Conservation (phyloP, 1,140 invertebrate genomes). For the Drosophila busckii region DNA sequence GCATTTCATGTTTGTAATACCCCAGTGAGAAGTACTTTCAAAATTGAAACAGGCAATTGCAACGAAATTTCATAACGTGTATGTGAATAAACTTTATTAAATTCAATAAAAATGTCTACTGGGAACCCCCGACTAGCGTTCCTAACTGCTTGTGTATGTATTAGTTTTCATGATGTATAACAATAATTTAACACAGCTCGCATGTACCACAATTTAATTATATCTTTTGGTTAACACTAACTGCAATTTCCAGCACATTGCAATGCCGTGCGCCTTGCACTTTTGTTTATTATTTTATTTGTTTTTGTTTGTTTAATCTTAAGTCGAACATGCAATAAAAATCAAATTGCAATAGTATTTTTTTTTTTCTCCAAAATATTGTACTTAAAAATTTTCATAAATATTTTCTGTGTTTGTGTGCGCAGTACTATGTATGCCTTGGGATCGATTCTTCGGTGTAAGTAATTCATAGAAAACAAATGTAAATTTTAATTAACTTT, state of each 20-base stretch:
- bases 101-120: conserved; percentile 7
- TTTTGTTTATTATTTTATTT: neutral
- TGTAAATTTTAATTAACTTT: conserved; percentile 11
- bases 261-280: conserved; percentile 22
- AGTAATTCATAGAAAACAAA: conserved; percentile 82
- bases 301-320: conserved; percentile 6
- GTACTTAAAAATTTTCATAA: conserved; percentile 53
- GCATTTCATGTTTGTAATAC: too few relatives aligned
- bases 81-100: too few relatives aligned
- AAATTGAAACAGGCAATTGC: too few relatives aligned
- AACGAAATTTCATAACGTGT: too few relatives aligned
- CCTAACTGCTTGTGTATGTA: neutral
- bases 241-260: conserved; percentile 7
- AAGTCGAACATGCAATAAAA: conserved; percentile 34
- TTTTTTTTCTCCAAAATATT: conserved; percentile 53
- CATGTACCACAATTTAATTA: conserved; percentile 15
- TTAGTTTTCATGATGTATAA: conserved; percentile 10
- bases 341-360: conserved; percentile 33
- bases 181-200: conserved; percentile 4
- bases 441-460: conserved; percentile 91
- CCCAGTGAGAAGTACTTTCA: too few relatives aligned
- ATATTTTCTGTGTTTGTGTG: conserved; percentile 61
- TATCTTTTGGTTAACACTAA: conserved; percentile 4
- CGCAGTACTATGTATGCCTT: conserved; percentile 90
- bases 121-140: too few relatives aligned